A percentile compares a stretch with the other conserved stretches of the same genome.
Conservation (phyloP, 2,888 invertebrate genomes). For the Philopedon plagiatum region DNA sequence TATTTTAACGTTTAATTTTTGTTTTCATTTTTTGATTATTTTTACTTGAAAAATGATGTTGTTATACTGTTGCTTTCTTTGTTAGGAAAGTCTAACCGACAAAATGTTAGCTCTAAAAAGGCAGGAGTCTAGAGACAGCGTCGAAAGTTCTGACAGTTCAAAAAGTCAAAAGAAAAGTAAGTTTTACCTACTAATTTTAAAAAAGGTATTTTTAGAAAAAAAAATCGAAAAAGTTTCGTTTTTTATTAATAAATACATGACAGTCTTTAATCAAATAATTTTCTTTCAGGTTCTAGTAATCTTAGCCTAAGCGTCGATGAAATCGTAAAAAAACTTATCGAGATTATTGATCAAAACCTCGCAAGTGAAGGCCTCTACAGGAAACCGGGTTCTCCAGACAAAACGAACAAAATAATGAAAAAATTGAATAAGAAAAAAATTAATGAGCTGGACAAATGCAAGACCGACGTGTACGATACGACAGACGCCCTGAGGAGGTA, state of each 20-base stretch:
- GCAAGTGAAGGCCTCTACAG: conserved; percentile 87
- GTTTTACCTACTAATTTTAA: too few species aligned
- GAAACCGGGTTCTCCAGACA: conserved; percentile 84
- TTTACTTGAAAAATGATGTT: not conserved
- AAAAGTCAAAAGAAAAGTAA: conserved; percentile 53
- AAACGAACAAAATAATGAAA: conserved; percentile 61
- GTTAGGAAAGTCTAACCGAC: conserved; percentile 49
- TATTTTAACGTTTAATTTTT: too few species aligned
- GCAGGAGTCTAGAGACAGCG: conserved; percentile 56
- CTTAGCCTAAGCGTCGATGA: conserved; percentile 63
- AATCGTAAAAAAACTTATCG: conserved; percentile 84
- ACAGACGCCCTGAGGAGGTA: conserved; percentile 93
- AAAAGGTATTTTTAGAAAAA: too few species aligned
- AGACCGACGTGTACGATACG: conserved; percentile 88
- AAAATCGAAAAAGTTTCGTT: too few species aligned
- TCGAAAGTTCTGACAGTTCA: conserved; percentile 53
- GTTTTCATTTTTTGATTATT: too few species aligned
- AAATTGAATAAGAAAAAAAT: conserved; percentile 60
- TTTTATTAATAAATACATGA: too few species aligned
- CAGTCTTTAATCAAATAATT: too few species aligned
- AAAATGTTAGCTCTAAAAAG: conserved; percentile 45
- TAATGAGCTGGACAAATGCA: conserved; percentile 60
- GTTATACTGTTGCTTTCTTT: conserved; percentile 17
- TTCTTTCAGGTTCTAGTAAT: conserved; percentile 55
- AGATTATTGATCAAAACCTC: conserved; percentile 78